Base-by-base conservation (phyloP, 2,797 vertebrate species). In the Rhinatrema bivittatum region DNA sequence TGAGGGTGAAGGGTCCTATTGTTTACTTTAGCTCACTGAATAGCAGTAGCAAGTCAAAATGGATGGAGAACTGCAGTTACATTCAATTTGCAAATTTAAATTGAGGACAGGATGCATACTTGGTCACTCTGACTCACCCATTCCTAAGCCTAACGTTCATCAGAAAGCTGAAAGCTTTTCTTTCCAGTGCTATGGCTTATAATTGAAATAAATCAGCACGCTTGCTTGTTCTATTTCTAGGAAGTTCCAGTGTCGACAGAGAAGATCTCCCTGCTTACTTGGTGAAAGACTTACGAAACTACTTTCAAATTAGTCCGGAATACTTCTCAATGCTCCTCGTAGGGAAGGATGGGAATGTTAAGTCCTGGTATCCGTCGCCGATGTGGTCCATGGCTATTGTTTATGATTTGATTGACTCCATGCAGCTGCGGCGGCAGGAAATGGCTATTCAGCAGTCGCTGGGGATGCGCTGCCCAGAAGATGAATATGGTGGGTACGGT, bases 241-340 rank as follows among this genome's bases (percentile, higher is more conserved):
- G 96, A 29, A 96, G 85, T 16, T 85, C 93, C 26, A 88, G 85
- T 0, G 94, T 99, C 52, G 95, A 98, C 6, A 85, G 94, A 4
- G 96, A 99, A 73, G 93, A 94, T 1, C 61, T 99, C 41, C 84
- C 93, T 0, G 81, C 72, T 49, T 76, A 78, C 25, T 67, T 99
- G 47, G 95, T 97, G 65, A 91, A 88, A 77, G 96, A 99, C 73
- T 91, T 99, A 58, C 77, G 95, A 60, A 97, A 97, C 76, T 99
- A 99, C 66, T 98, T 99, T 69, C 96, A 99, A 80, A 87, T 94
- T 67, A 98, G 95, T 56, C 89, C 91, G 0, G 94, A 98, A 42
- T 98, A 99, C 62, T 99, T 99, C 81, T 97, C 95, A 53, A 98
- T 99, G 96, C 86, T 99, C 51, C 82, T 99, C 36, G 95, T 99